These are phyloP conservation scores for Liopterus haemorrhoidalis DNA, from an alignment of 2,888 invertebrate species.

Conservation along the genomic window DNA sequence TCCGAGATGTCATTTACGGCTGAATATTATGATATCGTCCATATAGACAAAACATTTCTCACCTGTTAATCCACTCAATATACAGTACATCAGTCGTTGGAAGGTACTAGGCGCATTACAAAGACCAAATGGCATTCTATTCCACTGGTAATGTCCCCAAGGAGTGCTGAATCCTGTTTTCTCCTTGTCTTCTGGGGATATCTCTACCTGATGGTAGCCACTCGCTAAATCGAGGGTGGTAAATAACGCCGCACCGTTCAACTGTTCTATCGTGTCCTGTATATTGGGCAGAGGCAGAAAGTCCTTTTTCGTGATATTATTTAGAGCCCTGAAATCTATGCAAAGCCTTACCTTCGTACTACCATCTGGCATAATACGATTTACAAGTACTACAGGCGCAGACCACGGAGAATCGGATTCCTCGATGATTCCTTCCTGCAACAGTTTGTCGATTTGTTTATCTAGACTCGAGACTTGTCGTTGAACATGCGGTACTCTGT, in stretches of 20 bases:
- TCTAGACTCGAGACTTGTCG: slow-evolving; percentile 1
- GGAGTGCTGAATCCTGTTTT: slow-evolving; percentile 31
- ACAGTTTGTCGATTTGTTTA: slow-evolving; percentile 24
- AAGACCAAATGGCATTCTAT: slow-evolving; percentile 35
- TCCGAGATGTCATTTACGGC: slow-evolving; percentile 7
- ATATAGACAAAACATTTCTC: slow-evolving; percentile 23
- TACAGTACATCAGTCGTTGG: slow-evolving; percentile 35
- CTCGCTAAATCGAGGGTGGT: slow-evolving; percentile 33
- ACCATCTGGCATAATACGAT: slow-evolving; percentile 30
- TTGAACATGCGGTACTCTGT: slow-evolving; percentile 20
- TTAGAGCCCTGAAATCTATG: slow-evolving; percentile 25
- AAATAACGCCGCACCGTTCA: slow-evolving; percentile 32
- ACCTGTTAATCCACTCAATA: slow-evolving; percentile 31
- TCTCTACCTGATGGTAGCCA: slow-evolving; percentile 33
- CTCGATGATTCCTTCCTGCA: slow-evolving; percentile 28
- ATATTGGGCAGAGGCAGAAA: slow-evolving; percentile 30
- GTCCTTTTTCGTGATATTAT: slow-evolving; percentile 22
- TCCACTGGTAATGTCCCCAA: slow-evolving; percentile 29
- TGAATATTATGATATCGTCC: slow-evolving; percentile 27
- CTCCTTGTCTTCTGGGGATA: slow-evolving; percentile 23
- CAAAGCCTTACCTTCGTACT: slow-evolving; percentile 26
- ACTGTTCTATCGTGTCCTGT: slow-evolving; percentile 32
- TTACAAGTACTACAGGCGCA: slow-evolving; percentile 38
- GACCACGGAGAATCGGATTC: slow-evolving; percentile 36
- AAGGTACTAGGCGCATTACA: slow-evolving; percentile 37